Evolutionary conservation across 2,888 invertebrate species (phyloP), one percentile per base, ranked within the genome.

Genomic region (Trissolcus japonicus): DNA sequence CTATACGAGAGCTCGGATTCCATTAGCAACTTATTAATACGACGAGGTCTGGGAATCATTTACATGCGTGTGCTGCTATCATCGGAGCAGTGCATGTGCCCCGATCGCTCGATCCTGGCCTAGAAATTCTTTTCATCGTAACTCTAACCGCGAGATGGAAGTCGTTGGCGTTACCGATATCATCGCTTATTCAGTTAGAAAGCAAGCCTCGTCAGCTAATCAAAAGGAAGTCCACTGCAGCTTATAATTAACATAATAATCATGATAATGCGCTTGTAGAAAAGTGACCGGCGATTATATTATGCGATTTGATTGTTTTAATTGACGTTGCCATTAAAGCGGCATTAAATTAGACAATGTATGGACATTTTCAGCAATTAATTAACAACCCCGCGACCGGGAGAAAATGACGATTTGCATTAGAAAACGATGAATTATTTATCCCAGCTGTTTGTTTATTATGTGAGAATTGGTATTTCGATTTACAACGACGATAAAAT

Each of bases 1-100:
- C 84, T 83, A 84, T 84, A 82, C 82, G 81, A 81, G 82, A 81
- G 79, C 69, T 83, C 81, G 62, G 82, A 84, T 84, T 83, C 84
- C 84, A 86, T 84, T 86, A 85, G 85, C 80, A 82, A 83, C 84
- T 83, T 86, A 86, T 86, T 85, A 86, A 85, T 86, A 55, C 71
- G 25, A 74, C 71, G 74, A 69, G 57, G 63, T 65, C 19, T 67
- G 66, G 46, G 74, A 78, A 74, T 72, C 76, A 71, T 72, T 76
- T 71, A 76, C 76, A 76, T 76, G 66, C 54, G 71, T 61, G 66
- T 56, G 76, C 69, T 50, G 48, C 50, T 63, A 75, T 75, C 68
- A 59, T 68, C 62, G 75, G 21, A 71, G 59, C 25, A 35, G 62
- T 40, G 68, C 68, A 67, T 66, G 54, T 63, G 68, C 62, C 67